A percentile compares a stretch with the other conserved stretches of the same genome.
These are phyloP conservation scores for Lindbergichthys nudifrons DNA, from an alignment of 2,797 vertebrate genomes.

Conservation along the genomic window DNA sequence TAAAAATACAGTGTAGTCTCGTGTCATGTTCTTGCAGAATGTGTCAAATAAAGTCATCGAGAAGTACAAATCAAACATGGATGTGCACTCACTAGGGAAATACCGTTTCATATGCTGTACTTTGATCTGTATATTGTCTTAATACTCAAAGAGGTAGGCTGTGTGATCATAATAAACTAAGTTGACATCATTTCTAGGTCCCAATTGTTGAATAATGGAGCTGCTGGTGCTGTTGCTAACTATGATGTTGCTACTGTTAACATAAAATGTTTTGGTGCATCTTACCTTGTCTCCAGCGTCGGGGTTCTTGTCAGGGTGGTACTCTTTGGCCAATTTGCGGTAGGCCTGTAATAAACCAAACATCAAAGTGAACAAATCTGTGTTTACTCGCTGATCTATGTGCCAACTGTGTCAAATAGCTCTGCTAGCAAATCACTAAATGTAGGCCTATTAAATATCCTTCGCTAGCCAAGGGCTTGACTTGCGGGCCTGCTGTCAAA, in stretches of 20 bases:
- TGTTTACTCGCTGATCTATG: neutral
- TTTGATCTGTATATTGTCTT: conserved; percentile 20
- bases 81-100: neutral
- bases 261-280: conserved; percentile 18
- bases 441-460: conserved; percentile 8
- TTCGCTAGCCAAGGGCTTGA: conserved; percentile 7
- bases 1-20: neutral
- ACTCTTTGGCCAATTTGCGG: conserved; percentile 96
- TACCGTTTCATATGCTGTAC: conserved; percentile 7
- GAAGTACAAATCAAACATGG: conserved; percentile 16
- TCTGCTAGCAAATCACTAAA: conserved; percentile 13
- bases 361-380: conserved; percentile 18
- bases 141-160: conserved; percentile 21
- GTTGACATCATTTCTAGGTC: conserved; percentile 6
- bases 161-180: conserved; percentile 32
- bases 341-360: conserved; percentile 87
- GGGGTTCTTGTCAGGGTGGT: conserved; percentile 97
- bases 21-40: conserved; percentile 10
- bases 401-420: neutral
- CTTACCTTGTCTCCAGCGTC: conserved; percentile 97
- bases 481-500: conserved; percentile 60
- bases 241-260: neutral
- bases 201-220: conserved; percentile 21
- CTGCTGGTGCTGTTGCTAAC: neutral
- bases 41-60: neutral